Evolutionary conservation across 2,797 vertebrate genomes (phyloP).

Genomic region (Leptodactylus fallax): DNA sequence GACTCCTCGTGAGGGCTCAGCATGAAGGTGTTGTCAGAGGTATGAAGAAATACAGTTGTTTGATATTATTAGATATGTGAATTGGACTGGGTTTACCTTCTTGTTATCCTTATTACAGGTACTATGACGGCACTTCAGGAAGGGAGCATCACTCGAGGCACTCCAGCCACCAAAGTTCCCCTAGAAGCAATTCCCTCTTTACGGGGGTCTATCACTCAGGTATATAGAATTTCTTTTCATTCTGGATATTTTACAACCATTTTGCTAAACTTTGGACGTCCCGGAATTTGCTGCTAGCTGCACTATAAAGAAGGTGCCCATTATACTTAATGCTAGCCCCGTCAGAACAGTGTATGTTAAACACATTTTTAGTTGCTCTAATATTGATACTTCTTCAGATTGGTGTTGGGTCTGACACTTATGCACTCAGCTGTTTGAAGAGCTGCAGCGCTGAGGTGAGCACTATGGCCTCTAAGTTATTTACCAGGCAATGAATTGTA

Average conservation of each 20-base stretch:
- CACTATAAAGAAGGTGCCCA: too few species aligned
- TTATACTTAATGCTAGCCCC: too few species aligned
- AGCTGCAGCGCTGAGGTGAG: too few species aligned
- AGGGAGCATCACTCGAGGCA: conserved; percentile 84
- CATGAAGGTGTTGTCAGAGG: conserved; percentile 89
- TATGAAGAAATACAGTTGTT: conserved; percentile 61
- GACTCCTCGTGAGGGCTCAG: conserved; percentile 84
- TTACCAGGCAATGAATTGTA: too few species aligned
- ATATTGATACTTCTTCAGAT: too few species aligned
- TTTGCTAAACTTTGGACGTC: too few species aligned
- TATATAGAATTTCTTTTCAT: conserved; percentile 64
- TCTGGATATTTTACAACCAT: not conserved
- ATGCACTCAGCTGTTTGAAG: too few species aligned
- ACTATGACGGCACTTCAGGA: conserved; percentile 83
- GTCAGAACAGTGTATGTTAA: too few species aligned
- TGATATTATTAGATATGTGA: not conserved
- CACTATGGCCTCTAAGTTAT: too few species aligned
- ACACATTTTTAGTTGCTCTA: too few species aligned
- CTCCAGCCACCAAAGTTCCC: conserved; percentile 81
- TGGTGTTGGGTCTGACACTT: too few species aligned
- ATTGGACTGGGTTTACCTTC: not conserved
- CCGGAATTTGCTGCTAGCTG: too few species aligned
- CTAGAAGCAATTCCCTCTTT: conserved; percentile 83
- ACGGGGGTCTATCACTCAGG: conserved; percentile 93
- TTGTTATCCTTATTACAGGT: conserved; percentile 72